These are phyloP conservation scores for Diplolepis rosae DNA, from an alignment of 2,888 invertebrate genomes.

Conservation along the genomic window DNA sequence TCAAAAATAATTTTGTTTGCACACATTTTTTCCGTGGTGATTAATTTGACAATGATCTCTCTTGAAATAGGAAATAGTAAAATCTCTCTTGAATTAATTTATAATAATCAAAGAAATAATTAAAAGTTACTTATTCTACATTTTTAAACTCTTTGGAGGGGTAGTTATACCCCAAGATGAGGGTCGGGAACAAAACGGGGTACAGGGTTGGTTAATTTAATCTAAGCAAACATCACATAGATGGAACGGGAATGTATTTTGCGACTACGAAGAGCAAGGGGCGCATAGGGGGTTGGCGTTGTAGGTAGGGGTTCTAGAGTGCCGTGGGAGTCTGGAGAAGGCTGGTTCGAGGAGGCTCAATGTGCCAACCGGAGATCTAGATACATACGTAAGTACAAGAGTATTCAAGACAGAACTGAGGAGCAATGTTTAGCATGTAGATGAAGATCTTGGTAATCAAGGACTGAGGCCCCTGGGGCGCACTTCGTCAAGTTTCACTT, in stretches of 20 bases:
- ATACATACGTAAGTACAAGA: constrained; percentile 72
- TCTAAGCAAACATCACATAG: constrained; percentile 71
- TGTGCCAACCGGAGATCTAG: constrained; percentile 62
- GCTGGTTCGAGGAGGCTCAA: constrained; percentile 43
- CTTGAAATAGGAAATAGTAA: too few species aligned
- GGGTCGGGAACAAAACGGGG: constrained; percentile 64
- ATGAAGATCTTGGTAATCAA: constrained; percentile 74
- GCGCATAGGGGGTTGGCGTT: constrained; percentile 41
- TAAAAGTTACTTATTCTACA: too few species aligned
- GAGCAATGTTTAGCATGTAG: constrained; percentile 72
- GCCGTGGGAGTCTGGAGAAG: constrained; percentile 46
- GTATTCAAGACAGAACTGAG: constrained; percentile 67
- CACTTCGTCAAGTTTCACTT: constrained; percentile 72
- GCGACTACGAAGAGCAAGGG: constrained; percentile 44
- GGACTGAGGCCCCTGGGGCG: constrained; percentile 68
- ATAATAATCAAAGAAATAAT: too few species aligned
- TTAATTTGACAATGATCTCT: too few species aligned
- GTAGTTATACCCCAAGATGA: constrained; percentile 35
- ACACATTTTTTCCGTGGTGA: constrained; percentile 26
- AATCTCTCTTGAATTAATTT: too few species aligned
- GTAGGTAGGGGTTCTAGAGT: constrained; percentile 37
- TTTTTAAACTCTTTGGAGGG: constrained; percentile 8
- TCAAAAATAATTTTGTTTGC: too few species aligned
- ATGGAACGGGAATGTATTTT: constrained; percentile 66
- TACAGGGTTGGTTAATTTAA: constrained; percentile 70